Percentiles rank a stretch among this genome's conserved stretches.
phyloP scores from a whole-genome alignment of 2,888 invertebrate genomes.

The Ctenicera cuprea region DNA sequence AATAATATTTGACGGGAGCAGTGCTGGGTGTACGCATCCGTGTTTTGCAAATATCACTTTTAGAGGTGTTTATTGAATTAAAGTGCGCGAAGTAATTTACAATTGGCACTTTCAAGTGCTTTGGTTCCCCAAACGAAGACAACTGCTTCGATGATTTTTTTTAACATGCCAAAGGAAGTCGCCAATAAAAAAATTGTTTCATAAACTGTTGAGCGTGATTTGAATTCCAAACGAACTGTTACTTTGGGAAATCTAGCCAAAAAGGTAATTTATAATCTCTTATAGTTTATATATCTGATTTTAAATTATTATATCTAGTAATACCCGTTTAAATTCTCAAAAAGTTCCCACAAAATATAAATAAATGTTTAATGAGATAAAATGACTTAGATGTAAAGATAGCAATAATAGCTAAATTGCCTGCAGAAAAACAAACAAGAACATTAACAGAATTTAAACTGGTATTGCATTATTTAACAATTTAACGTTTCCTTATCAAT shows the following conservation, averaged over 20 bases:
- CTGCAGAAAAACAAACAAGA: slow-evolving; percentile 15
- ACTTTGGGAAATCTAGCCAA: background rate
- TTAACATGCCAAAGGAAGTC: slow-evolving; percentile 29
- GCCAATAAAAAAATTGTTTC: slow-evolving; percentile 27
- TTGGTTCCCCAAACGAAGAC: slow-evolving; percentile 11
- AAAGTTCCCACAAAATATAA: too few relatives aligned
- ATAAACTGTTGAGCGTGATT: slow-evolving; percentile 32
- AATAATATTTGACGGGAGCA: slow-evolving; percentile 33
- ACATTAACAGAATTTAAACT: slow-evolving; percentile 18
- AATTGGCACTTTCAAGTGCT: slow-evolving; percentile 2
- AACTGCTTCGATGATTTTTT: slow-evolving; percentile 15
- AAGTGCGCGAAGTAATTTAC: slow-evolving; percentile 16
- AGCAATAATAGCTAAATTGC: background rate
- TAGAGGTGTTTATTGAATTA: slow-evolving; percentile 17
- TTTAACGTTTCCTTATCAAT: background rate
- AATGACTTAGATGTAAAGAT: background rate
- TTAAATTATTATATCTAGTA: background rate
- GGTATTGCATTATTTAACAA: slow-evolving; percentile 7
- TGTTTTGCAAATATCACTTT: slow-evolving; percentile 6
- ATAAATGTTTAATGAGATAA: too few relatives aligned
- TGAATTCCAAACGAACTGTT: slow-evolving; percentile 20
- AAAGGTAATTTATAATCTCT: slow-evolving; percentile 30
- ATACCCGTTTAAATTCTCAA: too few relatives aligned
- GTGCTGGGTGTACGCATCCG: slow-evolving; percentile 39
- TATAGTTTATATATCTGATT: background rate